Evolutionary conservation across 2,888 invertebrate genomes (phyloP).

Genomic region (Folsomia candida): DNA sequence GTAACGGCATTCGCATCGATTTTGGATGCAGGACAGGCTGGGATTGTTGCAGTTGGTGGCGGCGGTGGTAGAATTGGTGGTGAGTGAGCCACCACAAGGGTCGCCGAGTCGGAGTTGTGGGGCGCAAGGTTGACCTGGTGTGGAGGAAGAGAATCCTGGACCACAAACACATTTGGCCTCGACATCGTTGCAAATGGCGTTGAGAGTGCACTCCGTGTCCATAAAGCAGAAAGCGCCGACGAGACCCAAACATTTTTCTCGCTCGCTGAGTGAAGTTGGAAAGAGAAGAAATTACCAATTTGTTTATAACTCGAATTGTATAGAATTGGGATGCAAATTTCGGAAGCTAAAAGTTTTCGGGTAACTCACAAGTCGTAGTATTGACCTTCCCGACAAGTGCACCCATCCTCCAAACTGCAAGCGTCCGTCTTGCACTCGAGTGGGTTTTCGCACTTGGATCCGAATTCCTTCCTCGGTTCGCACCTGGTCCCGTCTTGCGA

Average conservation of each 20-base stretch:
- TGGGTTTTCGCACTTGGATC: conserved; percentile 28
- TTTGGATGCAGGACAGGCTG: conserved; percentile 37
- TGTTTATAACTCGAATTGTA: too few relatives aligned
- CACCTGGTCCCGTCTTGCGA: conserved; percentile 28
- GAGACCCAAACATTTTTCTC: conserved; percentile 34
- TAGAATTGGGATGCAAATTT: too few relatives aligned
- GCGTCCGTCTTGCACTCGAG: conserved; percentile 38
- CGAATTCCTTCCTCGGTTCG: conserved; percentile 35
- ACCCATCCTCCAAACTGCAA: conserved; percentile 27
- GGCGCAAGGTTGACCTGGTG: conserved; percentile 27
- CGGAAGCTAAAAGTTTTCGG: too few relatives aligned
- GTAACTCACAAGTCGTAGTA: conserved; percentile 30
- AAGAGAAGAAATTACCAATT: background rate
- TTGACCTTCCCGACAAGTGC: conserved; percentile 39
- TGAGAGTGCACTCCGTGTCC: conserved; percentile 40
- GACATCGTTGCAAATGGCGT: conserved; percentile 30
- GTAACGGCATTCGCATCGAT: conserved; percentile 36
- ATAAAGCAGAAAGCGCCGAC: conserved; percentile 34
- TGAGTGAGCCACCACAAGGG: conserved; percentile 18
- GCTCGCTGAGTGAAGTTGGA: background rate
- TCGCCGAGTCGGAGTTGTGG: conserved; percentile 33
- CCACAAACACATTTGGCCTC: conserved; percentile 34
- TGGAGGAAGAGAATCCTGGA: conserved; percentile 27
- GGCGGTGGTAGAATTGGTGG: background rate
- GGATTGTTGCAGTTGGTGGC: conserved; percentile 33